Conservation (phyloP, 2,113 vertebrate genomes). For the Galeopterus variegatus region DNA sequence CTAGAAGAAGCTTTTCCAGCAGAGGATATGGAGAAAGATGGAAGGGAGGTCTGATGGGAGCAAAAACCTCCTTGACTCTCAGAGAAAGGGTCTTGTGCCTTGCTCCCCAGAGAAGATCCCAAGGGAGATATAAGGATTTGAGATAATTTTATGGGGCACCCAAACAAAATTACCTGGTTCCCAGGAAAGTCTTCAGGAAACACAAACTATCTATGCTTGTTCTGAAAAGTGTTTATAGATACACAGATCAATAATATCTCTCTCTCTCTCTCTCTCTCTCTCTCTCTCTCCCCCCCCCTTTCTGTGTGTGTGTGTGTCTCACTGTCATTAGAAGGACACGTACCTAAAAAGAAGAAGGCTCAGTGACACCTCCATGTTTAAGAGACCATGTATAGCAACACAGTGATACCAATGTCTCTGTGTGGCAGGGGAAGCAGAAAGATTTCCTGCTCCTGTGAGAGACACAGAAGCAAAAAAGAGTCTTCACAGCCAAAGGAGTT, state of each 20-base stretch:
- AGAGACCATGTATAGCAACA: not conserved
- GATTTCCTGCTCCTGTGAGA: not conserved
- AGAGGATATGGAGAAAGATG: not conserved
- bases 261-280: too few species aligned
- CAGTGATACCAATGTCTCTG: not conserved
- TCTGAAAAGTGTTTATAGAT: not conserved
- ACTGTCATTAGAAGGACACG: not conserved
- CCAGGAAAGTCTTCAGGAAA: not conserved
- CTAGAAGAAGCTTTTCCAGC: not conserved
- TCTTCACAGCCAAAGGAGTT: not conserved
- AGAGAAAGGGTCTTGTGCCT: not conserved
- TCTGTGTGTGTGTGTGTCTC: too few species aligned
- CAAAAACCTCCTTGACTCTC: not conserved
- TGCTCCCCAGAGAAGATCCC: not conserved
- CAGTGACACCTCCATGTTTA: not conserved
- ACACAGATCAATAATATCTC: not conserved
- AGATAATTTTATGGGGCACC: not conserved
- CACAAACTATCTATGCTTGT: not conserved
- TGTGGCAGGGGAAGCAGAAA: not conserved
- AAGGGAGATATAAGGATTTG: not conserved
- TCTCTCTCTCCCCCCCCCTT: too few species aligned
- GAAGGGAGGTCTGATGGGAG: not conserved
- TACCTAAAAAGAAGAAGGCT: conserved; percentile 11
- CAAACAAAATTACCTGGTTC: not conserved
- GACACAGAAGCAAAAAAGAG: not conserved